A percentile compares a stretch with the other conserved stretches of the same genome.
Conservation (phyloP, 2,888 invertebrate genomes). For the Ennomos quercinarius region DNA sequence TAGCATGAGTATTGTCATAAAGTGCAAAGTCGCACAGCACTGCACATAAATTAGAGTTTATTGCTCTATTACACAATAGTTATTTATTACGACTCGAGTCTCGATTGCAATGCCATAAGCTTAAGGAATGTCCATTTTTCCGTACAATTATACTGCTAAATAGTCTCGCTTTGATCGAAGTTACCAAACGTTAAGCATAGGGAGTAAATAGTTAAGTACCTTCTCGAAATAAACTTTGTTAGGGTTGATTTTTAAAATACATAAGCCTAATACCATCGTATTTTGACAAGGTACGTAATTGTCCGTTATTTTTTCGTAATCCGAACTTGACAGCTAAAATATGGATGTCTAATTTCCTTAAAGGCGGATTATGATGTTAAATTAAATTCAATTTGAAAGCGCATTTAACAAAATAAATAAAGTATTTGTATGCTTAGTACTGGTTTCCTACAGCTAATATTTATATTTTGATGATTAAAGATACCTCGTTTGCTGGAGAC, state of each 20-base stretch:
- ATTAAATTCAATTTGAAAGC: constrained; percentile 39
- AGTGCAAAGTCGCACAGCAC: no score
- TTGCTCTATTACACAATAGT: constrained; percentile 69
- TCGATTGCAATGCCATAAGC: constrained; percentile 54
- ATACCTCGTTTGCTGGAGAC: constrained; percentile 40
- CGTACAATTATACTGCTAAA: constrained; percentile 53
- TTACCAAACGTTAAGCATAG: constrained; percentile 19
- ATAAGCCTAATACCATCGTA: background rate
- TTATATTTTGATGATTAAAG: constrained; percentile 43
- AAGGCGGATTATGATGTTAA: constrained; percentile 46
- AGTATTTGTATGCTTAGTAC: constrained; percentile 29
- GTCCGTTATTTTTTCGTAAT: background rate
- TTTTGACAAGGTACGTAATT: constrained; percentile 6
- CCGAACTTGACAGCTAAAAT: constrained; percentile 44
- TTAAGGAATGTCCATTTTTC: constrained; percentile 58
- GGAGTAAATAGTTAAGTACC: background rate
- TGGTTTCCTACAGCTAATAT: constrained; percentile 15
- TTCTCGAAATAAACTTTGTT: background rate
- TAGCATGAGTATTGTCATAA: no score
- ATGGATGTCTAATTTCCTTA: constrained; percentile 47
- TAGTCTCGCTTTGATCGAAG: constrained; percentile 42
- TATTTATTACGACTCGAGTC: constrained; percentile 59
- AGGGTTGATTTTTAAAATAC: background rate
- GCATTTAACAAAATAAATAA: constrained; percentile 39
- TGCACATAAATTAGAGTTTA: constrained; percentile 44